Percentiles rank a stretch among this genome's conserved stretches.
Evolutionary conservation across 2,888 invertebrate genomes (phyloP).

Genomic region (Heliconius sara): DNA sequence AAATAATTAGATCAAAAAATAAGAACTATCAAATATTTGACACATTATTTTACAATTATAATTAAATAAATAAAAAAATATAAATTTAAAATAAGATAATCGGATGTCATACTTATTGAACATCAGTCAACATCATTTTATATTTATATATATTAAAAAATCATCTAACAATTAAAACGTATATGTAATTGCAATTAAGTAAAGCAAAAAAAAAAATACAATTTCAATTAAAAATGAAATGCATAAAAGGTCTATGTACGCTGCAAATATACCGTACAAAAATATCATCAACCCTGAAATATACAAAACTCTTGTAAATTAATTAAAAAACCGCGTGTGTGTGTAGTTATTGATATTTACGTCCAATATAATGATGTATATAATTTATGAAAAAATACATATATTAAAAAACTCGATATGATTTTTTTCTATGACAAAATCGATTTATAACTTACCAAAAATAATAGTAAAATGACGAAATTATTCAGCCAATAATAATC

Average conservation of each 20-base stretch:
- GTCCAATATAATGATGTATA: too few relatives aligned
- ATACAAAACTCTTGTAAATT: not conserved
- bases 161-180: not conserved
- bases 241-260: not conserved
- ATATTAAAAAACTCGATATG: too few relatives aligned
- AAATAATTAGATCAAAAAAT: slow-evolving; percentile 7
- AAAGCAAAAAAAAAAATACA: not conserved
- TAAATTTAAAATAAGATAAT: not conserved
- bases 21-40: not conserved
- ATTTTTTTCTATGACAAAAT: too few relatives aligned
- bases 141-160: not conserved
- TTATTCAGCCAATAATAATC: not conserved
- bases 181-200: not conserved
- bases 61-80: not conserved
- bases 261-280: not conserved
- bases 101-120: not conserved
- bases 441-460: not conserved
- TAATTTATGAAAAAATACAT: too few relatives aligned
- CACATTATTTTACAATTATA: not conserved
- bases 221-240: not conserved
- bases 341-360: too few relatives aligned
- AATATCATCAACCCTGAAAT: not conserved
- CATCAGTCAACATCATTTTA: not conserved
- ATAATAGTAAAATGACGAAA: not conserved
- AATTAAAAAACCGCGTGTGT: too few relatives aligned